These are phyloP conservation scores for Prinia subflava DNA, from an alignment of 2,113 vertebrate genomes.

Conservation along the genomic window DNA sequence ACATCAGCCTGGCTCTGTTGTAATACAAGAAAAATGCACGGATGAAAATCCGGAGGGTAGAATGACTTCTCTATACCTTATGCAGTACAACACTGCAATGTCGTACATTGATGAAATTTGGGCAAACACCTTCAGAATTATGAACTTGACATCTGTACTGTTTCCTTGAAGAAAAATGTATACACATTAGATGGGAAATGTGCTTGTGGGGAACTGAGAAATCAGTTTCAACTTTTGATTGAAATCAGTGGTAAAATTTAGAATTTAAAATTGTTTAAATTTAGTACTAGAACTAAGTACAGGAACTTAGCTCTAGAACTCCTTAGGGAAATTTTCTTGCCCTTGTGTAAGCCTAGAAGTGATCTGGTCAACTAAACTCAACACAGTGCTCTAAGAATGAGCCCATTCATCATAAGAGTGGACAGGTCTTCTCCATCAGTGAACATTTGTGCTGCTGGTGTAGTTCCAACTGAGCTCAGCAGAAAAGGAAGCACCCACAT, in stretches of 20 bases:
- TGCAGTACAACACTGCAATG: neutral
- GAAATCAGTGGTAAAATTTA: neutral
- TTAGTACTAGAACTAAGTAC: too few relatives aligned
- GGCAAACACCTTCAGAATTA: neutral
- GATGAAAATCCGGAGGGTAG: neutral
- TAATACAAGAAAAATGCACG: neutral
- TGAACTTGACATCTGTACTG: neutral
- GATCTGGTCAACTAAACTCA: neutral
- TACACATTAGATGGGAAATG: neutral
- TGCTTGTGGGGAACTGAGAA: neutral
- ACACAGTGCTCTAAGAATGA: neutral
- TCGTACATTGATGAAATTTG: neutral
- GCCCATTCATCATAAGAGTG: neutral
- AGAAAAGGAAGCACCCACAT: constrained; percentile 37
- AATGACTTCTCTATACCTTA: neutral
- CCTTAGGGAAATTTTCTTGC: neutral
- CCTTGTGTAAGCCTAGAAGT: neutral
- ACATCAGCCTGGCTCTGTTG: neutral
- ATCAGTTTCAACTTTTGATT: neutral
- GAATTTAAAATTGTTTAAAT: neutral
- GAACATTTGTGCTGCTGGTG: constrained; percentile 7
- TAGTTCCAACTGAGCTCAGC: constrained; percentile 45
- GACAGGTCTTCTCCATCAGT: neutral
- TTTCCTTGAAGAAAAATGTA: neutral
- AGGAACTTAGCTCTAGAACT: neutral